Conservation (phyloP, 2,888 invertebrate genomes). For the Stomorhina lunata region DNA sequence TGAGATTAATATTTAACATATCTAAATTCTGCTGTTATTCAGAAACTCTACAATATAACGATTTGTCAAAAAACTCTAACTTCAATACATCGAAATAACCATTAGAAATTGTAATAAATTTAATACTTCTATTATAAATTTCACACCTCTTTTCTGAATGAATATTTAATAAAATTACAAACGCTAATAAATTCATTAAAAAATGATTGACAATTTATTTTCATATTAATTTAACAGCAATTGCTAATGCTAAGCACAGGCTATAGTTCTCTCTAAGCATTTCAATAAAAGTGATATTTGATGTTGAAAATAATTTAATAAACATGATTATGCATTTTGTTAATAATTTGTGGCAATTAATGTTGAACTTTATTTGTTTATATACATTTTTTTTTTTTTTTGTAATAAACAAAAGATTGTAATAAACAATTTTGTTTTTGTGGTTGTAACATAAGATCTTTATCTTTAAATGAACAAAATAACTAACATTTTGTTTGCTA, state of each 20-base stretch:
- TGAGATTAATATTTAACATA: too few relatives aligned
- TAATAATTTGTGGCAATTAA: conserved; percentile 48
- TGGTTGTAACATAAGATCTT: conserved; percentile 27
- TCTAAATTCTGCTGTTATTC: too few relatives aligned
- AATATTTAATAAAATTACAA: too few relatives aligned
- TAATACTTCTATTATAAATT: too few relatives aligned
- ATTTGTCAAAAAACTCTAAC: too few relatives aligned
- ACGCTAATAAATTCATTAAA: too few relatives aligned
- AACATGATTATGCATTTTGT: conserved; percentile 35
- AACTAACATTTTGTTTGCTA: neutral
- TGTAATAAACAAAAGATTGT: neutral
- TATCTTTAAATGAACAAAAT: conserved; percentile 6
- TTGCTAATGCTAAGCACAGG: neutral
- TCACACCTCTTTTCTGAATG: too few relatives aligned
- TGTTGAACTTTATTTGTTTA: conserved; percentile 23
- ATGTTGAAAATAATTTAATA: conserved; percentile 11
- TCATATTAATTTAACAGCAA: too few relatives aligned
- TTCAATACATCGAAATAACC: too few relatives aligned
- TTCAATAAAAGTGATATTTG: neutral
- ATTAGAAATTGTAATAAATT: too few relatives aligned
- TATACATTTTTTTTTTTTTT: neutral
- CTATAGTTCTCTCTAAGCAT: conserved; percentile 5
- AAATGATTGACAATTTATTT: neutral
- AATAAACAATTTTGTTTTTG: neutral
- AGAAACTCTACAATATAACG: too few relatives aligned